Conservation (phyloP, 2,113 vertebrate genomes). For the Malurus cyaneus region DNA sequence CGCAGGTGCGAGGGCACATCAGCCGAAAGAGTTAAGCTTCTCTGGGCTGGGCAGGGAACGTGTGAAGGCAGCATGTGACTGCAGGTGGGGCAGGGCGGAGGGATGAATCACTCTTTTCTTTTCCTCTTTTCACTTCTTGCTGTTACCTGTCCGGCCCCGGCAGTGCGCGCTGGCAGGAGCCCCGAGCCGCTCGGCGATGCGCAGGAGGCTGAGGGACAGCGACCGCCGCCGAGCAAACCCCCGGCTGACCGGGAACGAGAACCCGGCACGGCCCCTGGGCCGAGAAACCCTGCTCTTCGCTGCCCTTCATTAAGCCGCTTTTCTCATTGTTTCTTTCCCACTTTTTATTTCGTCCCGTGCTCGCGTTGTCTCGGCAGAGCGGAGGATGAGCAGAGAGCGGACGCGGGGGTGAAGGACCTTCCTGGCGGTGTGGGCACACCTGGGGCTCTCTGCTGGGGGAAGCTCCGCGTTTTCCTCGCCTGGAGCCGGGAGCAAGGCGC, state of each 20-base stretch:
- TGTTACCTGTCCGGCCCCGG: slow-evolving; percentile 36
- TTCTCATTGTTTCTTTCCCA: not conserved
- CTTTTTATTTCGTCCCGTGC: not conserved
- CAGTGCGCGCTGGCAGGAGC: not conserved
- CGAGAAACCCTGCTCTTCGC: not conserved
- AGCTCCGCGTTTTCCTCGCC: not conserved
- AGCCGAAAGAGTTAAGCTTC: slow-evolving; percentile 40
- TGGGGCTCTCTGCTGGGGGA: not conserved
- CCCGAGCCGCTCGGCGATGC: not conserved
- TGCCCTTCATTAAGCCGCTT: not conserved
- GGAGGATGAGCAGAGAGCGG: slow-evolving; percentile 1
- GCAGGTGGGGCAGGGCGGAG: slow-evolving; percentile 67
- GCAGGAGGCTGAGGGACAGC: not conserved
- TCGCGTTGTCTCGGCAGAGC: not conserved
- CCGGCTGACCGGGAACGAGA: not conserved
- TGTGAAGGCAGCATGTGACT: slow-evolving; percentile 55
- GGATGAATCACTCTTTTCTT: slow-evolving; percentile 54
- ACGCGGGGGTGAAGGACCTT: not conserved
- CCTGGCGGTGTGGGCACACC: accelerated
- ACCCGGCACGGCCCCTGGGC: accelerated
- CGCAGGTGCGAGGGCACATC: not conserved
- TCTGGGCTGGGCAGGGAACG: not conserved
- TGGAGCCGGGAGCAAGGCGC: not conserved
- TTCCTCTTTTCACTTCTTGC: slow-evolving; percentile 64
- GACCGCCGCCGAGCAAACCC: not conserved